Percentiles rank a stretch among this genome's conserved stretches.
Conservation (phyloP, 2,888 invertebrate species). For the Drosophila hawaiiensis region DNA sequence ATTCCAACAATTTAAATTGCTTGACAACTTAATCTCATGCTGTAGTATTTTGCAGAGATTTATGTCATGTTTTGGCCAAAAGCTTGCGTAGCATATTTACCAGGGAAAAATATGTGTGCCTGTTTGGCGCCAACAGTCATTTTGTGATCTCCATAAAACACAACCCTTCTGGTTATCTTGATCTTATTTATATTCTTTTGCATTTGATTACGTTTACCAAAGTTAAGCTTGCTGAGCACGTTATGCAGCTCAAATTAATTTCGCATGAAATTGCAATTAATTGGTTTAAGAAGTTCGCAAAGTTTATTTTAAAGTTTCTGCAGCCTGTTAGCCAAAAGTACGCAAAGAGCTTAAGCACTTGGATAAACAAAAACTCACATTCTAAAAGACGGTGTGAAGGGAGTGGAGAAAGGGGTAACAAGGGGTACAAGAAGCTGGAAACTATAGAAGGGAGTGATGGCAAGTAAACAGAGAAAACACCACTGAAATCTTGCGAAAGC, state of each 20-base stretch:
- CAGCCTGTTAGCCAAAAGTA: slow-evolving; percentile 29
- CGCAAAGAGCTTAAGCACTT: slow-evolving; percentile 72
- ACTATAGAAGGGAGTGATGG: slow-evolving; percentile 24
- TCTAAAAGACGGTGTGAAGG: not conserved
- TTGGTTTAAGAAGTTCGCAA: slow-evolving; percentile 74
- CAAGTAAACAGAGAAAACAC: slow-evolving; percentile 69
- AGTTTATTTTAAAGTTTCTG: slow-evolving; percentile 79
- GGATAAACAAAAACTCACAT: slow-evolving; percentile 77
- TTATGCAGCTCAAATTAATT: slow-evolving; percentile 80
- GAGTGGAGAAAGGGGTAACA: not conserved
- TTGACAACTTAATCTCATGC: not conserved
- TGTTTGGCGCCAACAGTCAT: not conserved
- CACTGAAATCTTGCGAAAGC: slow-evolving; percentile 71
- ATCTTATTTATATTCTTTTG: slow-evolving; percentile 18
- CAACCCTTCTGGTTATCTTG: slow-evolving; percentile 24
- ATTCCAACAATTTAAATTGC: not conserved
- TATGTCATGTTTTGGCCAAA: not conserved
- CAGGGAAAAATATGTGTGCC: not conserved
- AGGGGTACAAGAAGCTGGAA: not conserved
- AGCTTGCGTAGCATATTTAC: slow-evolving; percentile 6
- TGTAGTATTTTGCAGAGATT: not conserved
- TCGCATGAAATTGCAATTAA: slow-evolving; percentile 81
- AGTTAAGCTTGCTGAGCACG: slow-evolving; percentile 53
- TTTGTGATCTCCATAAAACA: slow-evolving; percentile 13
- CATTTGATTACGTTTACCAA: slow-evolving; percentile 20